Evolutionary conservation across 2,797 vertebrate species (phyloP), one percentile per base, ranked within the genome.

Genomic region (Hydrocynus forskahlii): DNA sequence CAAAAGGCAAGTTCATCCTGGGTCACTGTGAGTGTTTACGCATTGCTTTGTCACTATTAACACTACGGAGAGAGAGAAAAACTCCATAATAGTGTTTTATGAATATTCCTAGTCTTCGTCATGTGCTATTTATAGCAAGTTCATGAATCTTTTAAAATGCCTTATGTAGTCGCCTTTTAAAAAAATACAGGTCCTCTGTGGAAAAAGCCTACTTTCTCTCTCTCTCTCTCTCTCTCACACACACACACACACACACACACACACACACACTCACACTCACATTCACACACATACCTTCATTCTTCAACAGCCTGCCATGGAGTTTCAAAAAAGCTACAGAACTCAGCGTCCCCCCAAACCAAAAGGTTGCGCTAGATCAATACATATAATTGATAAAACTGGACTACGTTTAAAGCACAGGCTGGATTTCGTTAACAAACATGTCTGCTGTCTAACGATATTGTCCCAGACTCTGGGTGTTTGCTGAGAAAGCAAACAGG

Each of bases 61-160:
- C 50, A 35, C 25, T n/a, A 60, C 16, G 6, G 35, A 60, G 17
- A 5, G 35, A 38, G 25, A 38, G 29, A n/a, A 13, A 71, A 52
- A 52, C 71, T 14, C 10, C 21, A 14, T 12, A 40, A 71, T 38
- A 48, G 43, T 43, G 57, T 45, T 63, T 54, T 52, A 40, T 64
- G 54, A 72, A 73, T 73, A 4, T 1, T 10, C 7, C 3, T 48
- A 19, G 25, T 48, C 23, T 29, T 17, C n/a, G n/a, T 54, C 25
- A 54, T 54, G 14, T 45, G 64, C 52, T 43, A 57, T 67, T 67
- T 75, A 17, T 54, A 74, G 62, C 16, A 45, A 14, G 40, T 35
- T 45, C 52, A 43, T 75, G 25, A 75, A 75, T 59, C 29, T 40
- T 75, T 75, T 35, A 75, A 23, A 59, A 79, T n/a, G 50, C 14